Conservation (phyloP, 2,113 vertebrate species). For the Leptocoma aspasia region DNA sequence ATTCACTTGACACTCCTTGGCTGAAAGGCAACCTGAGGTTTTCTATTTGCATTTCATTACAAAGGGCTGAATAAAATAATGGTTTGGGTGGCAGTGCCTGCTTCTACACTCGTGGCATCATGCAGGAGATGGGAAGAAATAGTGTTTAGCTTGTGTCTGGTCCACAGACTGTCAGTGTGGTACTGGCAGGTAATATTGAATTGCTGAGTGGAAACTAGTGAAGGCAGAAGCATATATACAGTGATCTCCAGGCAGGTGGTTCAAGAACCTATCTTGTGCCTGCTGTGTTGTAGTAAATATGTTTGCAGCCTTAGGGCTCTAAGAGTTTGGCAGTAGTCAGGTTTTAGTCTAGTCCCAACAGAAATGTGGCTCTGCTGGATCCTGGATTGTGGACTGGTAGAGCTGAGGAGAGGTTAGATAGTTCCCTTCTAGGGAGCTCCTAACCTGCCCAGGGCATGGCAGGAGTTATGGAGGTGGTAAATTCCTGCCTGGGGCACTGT, state of each 20-base stretch:
- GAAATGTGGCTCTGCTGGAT: neutral
- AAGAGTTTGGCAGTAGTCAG: neutral
- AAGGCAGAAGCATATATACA: neutral
- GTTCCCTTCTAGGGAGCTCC: neutral
- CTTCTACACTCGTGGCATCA: neutral
- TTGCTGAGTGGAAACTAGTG: neutral
- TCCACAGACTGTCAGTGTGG: neutral
- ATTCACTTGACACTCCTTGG: neutral
- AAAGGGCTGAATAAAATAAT: neutral
- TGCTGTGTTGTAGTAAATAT: neutral
- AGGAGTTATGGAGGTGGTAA: neutral
- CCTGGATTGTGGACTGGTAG: neutral
- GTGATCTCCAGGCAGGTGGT: neutral
- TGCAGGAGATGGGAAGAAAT: neutral
- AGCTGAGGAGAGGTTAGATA: neutral
- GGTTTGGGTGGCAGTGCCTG: neutral
- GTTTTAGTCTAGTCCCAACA: neutral
- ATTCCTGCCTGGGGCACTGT: neutral
- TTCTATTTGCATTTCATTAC: constrained; percentile 7
- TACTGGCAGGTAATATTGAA: neutral
- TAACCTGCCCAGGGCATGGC: neutral
- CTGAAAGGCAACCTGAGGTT: neutral
- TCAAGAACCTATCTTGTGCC: neutral
- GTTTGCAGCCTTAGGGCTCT: neutral
- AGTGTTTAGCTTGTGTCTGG: neutral